Base-by-base conservation (phyloP, 2,113 vertebrate genomes). In the Odocoileus hemionus region DNA sequence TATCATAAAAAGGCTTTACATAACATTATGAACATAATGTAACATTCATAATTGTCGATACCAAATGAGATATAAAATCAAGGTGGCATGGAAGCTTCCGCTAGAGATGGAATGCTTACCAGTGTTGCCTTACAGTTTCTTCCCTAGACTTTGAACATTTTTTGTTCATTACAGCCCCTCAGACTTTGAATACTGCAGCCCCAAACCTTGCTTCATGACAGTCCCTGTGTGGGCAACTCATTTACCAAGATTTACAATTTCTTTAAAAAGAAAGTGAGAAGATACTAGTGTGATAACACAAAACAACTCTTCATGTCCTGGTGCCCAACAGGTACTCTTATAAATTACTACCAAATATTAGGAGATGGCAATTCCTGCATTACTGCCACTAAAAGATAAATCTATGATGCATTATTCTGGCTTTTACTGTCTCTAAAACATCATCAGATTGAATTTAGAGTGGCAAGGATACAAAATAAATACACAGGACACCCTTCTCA, bases 381-480 rank as follows among this genome's bases (percentile, higher is more conserved):
- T 83, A 9, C 39, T 86, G 84, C 76, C 86, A 85, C 57, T 64
- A 50, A 79, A 61, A 97, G 60, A 93, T 98, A 97, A 97, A 97
- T 96, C 87, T 95, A 74, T 98, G 84, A 58, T 79, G 16, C 91
- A 84, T 94, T 94, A 84, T 76, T 96, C 85, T 58, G 45, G 76
- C 45, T 92, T 97, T 97, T 96, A 97, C 97, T 95, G 87, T 97
- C 78, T 97, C 92, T 96, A 97, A 96, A 96, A 85, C 84, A 97
- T 92, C 61, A 98, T 90, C 79, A 97, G 84, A 97, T 97, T 96
- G 93, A 96, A 98, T 98, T 97, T 98, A 86, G 55, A 97, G 82
- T 95, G 96, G 52, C 61, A 96, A 96, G 84, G 86, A 95, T 97
- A 83, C 96, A 95, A 98, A 97, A 94, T 50, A 96, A 97, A 95